phyloP scores from a whole-genome alignment of 1,140 invertebrate genomes.

The Diuraphis noxia region DNA sequence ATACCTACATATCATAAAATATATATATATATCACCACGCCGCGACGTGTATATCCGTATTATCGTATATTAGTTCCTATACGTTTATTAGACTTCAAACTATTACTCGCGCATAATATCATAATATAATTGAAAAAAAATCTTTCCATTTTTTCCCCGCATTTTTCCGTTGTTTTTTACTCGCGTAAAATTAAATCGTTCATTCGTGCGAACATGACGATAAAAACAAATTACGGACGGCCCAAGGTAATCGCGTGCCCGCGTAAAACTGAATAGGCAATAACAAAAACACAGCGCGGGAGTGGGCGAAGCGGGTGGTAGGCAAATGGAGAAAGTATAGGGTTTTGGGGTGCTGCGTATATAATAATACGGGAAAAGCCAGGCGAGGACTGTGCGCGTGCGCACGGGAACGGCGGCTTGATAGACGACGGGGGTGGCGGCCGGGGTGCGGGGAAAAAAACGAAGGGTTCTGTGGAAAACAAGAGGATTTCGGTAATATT shows the following conservation, averaged over 20 bases:
- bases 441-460: neutral
- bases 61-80: neutral
- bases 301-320: neutral
- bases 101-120: neutral
- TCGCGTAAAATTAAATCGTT: conserved; percentile 38
- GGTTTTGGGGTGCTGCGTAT: neutral
- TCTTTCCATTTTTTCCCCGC: too few species aligned
- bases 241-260: conserved; percentile 36
- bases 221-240: conserved; percentile 32
- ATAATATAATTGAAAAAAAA: conserved; percentile 18
- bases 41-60: neutral
- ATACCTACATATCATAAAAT: too few species aligned
- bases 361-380: conserved; percentile 8
- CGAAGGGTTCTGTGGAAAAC: conserved; percentile 34
- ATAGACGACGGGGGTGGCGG: neutral
- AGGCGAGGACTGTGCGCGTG: neutral
- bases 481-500: conserved; percentile 51
- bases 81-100: neutral
- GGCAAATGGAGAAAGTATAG: neutral
- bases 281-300: conserved; percentile 12
- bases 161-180: neutral
- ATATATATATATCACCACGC: neutral
- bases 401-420: neutral
- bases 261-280: conserved; percentile 43
- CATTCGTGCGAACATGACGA: conserved; percentile 36